Evolutionary conservation across 30 jellyfish, hydroid and myxozoan species (phyloP), one percentile per base, ranked within the genome.

Genomic region (Chrysaora quinquecirrha): DNA sequence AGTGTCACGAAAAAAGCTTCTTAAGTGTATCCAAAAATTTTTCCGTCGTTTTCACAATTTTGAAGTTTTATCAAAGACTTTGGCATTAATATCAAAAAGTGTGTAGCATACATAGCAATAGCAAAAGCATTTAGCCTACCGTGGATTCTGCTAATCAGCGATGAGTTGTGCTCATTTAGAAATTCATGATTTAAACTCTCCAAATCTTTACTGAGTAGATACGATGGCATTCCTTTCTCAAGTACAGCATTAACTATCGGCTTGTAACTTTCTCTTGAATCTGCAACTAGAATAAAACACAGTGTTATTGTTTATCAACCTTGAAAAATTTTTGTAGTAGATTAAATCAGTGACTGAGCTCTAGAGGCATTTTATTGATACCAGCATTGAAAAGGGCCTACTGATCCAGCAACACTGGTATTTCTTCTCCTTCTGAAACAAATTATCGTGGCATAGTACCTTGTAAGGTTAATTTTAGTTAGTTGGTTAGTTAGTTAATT

Each of bases 211-310:
- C 61, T 43, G 43, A 61, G 61, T 21, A 89, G 71, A 68, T 80
- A 71, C 16, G 28, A 16, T 0, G 90, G 85, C 71, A 82, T 73
- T 65, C 89, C 97, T 29, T 88, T 71, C 27, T 89, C 97, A 49
- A 89, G 83, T 56, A 89, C 97, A 24, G 94, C 79, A 30, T 32
- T 65, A 3, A 89, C 97, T 4, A 83, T 80, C 24, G 67, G 76
- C 34, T 82, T 21, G 21, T 82, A 80, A 18, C 61, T 50, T 14
- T 79, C 87, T 22, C 87, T 75, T n/a, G 86, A 64, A 30, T 82
- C 95, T 1, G 86, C 85, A 24, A 82, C 97, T 89, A 38, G 3
- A 66, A 76, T 11, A 0, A 73, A 0, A 28, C 19, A 22, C 30
- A 0, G 35, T 43, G 58, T 9, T 6, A 43, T 6, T 6, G 58